Evolutionary conservation across 2,113 vertebrate genomes (phyloP).

Genomic region (Diadophis punctatus): DNA sequence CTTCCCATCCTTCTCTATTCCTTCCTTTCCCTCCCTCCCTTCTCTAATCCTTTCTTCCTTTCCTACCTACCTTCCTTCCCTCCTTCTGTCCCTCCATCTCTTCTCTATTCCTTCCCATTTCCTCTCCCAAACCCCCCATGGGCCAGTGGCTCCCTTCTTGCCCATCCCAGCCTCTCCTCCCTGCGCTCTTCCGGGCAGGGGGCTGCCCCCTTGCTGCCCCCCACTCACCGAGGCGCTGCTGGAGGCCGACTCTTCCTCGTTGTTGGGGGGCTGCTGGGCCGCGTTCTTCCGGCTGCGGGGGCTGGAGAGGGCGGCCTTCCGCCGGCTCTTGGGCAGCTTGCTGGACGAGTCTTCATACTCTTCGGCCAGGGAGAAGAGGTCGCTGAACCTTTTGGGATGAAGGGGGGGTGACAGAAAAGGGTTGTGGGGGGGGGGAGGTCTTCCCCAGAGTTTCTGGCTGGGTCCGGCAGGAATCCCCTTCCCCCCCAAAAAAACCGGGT

Average conservation of each 20-base stretch:
- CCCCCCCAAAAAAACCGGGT: too few species aligned
- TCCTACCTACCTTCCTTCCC: too few species aligned
- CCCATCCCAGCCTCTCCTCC: background rate
- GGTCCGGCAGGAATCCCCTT: accelerated
- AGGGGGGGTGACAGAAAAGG: background rate
- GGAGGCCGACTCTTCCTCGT: slow-evolving; percentile 87
- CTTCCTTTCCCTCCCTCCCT: too few species aligned
- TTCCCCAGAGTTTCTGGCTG: background rate
- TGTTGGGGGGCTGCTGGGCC: slow-evolving; percentile 79
- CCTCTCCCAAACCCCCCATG: too few species aligned
- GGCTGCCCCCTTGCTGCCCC: background rate
- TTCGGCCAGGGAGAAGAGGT: slow-evolving; percentile 88
- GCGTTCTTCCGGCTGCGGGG: slow-evolving; percentile 84
- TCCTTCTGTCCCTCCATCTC: too few species aligned
- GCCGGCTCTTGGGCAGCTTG: slow-evolving; percentile 85
- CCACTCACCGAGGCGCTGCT: slow-evolving; percentile 84
- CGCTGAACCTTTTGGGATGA: slow-evolving; percentile 78
- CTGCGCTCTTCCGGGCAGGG: too few species aligned
- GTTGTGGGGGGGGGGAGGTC: background rate
- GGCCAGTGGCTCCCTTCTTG: too few species aligned
- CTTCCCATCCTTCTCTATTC: too few species aligned
- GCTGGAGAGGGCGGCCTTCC: slow-evolving; percentile 83
- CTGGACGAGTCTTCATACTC: slow-evolving; percentile 89
- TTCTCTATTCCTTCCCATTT: too few species aligned
- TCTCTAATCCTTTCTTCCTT: too few species aligned